These are phyloP conservation scores for Muntiacus reevesi DNA, from an alignment of 2,113 vertebrate species.

Conservation along the genomic window DNA sequence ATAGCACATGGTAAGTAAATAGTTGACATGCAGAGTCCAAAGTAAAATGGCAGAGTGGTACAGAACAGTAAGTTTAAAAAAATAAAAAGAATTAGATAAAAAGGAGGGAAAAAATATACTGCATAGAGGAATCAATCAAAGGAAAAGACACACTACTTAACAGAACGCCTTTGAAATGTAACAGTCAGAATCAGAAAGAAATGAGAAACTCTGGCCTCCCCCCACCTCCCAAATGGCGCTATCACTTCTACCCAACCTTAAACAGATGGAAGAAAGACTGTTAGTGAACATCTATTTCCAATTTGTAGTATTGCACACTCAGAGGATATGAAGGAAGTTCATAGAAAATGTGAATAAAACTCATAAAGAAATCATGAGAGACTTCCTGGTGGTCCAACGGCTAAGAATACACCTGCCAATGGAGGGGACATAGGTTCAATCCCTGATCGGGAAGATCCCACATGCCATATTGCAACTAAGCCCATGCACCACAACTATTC, in stretches of 20 bases:
- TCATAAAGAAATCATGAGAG: neutral
- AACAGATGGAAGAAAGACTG: neutral
- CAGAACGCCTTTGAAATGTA: neutral
- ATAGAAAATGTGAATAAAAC: neutral
- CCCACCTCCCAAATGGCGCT: neutral
- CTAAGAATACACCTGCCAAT: neutral
- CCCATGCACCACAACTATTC: neutral
- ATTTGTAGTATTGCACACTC: neutral
- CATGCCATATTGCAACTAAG: neutral
- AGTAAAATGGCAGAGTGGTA: neutral
- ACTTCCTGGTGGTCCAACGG: neutral
- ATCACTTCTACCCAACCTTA: neutral
- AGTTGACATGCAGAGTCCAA: neutral
- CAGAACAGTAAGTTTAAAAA: neutral
- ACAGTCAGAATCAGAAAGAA: neutral
- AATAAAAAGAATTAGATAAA: neutral
- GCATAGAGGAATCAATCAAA: neutral
- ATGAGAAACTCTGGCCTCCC: neutral
- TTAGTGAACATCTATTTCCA: neutral
- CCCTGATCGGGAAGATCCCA: neutral
- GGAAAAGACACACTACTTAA: neutral
- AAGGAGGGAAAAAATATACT: neutral
- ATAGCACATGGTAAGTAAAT: neutral
- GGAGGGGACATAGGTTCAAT: neutral
- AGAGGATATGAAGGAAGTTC: neutral